Evolutionary conservation across 2,888 invertebrate genomes (phyloP).

Genomic region (Gnatocerus cornutus): DNA sequence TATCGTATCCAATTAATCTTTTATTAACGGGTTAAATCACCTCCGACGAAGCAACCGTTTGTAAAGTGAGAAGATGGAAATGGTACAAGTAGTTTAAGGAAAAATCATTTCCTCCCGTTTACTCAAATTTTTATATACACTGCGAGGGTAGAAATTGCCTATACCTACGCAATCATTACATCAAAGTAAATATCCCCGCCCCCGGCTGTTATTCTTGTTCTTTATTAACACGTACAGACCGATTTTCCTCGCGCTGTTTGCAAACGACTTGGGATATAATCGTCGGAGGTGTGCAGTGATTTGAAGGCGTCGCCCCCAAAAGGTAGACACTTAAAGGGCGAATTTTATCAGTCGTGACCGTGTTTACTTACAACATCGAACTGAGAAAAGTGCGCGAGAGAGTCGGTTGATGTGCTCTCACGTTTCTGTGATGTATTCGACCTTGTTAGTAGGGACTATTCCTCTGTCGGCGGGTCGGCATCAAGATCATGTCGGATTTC

Average conservation of each 20-base stretch:
- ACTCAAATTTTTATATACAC: too few relatives aligned
- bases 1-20: too few relatives aligned
- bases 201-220: constrained; percentile 2
- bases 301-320: background rate
- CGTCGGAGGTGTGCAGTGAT: constrained; percentile 8
- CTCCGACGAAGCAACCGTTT: too few relatives aligned
- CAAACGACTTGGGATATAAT: background rate
- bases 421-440: constrained; percentile 56
- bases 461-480: constrained; percentile 61
- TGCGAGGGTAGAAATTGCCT: constrained; percentile 1
- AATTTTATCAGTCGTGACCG: constrained; percentile 31
- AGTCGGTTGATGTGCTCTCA: constrained; percentile 36
- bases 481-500: constrained; percentile 66
- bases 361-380: constrained; percentile 38
- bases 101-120: too few relatives aligned
- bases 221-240: constrained; percentile 5
- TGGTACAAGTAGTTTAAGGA: too few relatives aligned
- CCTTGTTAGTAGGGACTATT: constrained; percentile 60
- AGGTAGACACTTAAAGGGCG: constrained; percentile 23
- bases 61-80: too few relatives aligned
- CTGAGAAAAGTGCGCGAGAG: constrained; percentile 25
- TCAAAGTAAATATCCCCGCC: constrained; percentile 36
- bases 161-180: constrained; percentile 15
- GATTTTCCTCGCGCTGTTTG: background rate
- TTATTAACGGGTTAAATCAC: too few relatives aligned